Base-by-base conservation (phyloP, 53 echinoderm and acorn worm species). In the Astropecten irregularis region DNA sequence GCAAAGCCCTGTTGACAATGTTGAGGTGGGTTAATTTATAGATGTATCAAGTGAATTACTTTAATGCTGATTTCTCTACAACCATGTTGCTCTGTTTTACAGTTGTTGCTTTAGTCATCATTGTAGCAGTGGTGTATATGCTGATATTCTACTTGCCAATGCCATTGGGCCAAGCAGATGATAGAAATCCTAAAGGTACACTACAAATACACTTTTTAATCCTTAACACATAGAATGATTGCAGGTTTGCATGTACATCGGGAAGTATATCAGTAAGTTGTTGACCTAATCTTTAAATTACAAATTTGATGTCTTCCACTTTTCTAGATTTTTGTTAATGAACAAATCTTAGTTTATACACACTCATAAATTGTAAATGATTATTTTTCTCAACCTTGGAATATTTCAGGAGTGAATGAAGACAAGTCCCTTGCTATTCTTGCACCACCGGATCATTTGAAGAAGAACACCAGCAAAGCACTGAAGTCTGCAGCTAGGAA, bases 141-240 rank as follows among this genome's bases (percentile, higher is more conserved):
- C 66, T 92, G 39, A 60, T 88, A 16, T 92, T 88, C 40, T 85
- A 92, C 56, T 54, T 88, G 26, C 92, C 92, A 47, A 50, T 64
- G 56, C 55, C 77, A 14, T 33, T 47, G 13, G 23, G 50, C 36
- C 71, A 82, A n/a, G 64, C 22, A 34, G 54, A 61, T 18, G 73
- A 73, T 13, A 38, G 58, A 40, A 42, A 76, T 23, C 26, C 40
- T 5, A 76, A 76, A 76, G 76, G 76, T 76, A 76, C 0, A 4
- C 1, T 56, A 38, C n/a, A 15, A 20, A 20, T 32, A 16, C 14
- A 50, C 9, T 16, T 33, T 27, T 10, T 25, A n/a, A 49, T 3
- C 9, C 8, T 21, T 25, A 27, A 4, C 16, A 4, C 66, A 16
- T 37, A 36, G 11, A 36, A 39, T 36, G 18, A 67, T 39, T n/a